phyloP scores from a whole-genome alignment of 2,888 invertebrate species.

The Dicranocentrus wangi region DNA sequence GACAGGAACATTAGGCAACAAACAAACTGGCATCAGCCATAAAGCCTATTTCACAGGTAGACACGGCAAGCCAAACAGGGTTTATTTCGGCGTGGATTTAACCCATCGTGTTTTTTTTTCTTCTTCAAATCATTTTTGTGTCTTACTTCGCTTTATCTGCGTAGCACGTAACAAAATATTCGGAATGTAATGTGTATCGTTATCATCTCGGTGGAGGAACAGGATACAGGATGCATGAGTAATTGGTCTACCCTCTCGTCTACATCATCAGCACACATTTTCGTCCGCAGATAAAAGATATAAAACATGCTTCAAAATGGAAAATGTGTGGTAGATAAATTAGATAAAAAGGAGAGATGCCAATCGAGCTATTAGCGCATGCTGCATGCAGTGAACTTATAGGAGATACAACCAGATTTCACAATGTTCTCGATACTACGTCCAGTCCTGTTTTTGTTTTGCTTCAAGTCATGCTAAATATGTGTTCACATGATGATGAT shows the following conservation, averaged over 20 bases:
- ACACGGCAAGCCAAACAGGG: background rate
- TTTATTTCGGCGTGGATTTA: background rate
- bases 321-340: conserved; percentile 7
- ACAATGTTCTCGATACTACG: too few relatives aligned
- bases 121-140: background rate
- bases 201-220: background rate
- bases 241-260: conserved; percentile 7
- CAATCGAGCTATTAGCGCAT: conserved; percentile 23
- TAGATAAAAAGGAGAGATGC: conserved; percentile 19
- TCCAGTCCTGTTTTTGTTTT: too few relatives aligned
- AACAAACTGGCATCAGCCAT: background rate
- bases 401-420: too few relatives aligned
- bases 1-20: background rate
- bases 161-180: background rate
- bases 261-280: conserved; percentile 14
- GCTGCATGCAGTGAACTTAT: too few relatives aligned
- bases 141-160: background rate
- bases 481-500: too few relatives aligned
- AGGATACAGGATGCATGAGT: conserved; percentile 22
- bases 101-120: background rate
- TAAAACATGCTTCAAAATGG: conserved; percentile 4
- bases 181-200: too few relatives aligned
- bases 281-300: background rate
- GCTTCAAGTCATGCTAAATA: too few relatives aligned
- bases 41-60: too few relatives aligned